phyloP scores from a whole-genome alignment of 2,113 vertebrate genomes.

The Saccopteryx leptura region DNA sequence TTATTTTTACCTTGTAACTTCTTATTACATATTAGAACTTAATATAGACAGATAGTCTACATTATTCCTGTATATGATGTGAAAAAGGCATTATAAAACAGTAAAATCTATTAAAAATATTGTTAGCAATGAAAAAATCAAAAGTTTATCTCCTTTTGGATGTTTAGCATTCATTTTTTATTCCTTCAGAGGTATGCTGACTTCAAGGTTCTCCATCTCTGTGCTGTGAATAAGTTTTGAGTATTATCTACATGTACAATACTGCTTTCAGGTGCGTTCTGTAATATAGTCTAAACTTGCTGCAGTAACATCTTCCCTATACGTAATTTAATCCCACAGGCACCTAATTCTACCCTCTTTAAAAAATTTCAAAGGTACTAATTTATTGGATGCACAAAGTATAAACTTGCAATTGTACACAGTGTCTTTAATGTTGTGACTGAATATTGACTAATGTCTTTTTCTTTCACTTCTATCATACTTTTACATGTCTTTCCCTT shows the following conservation, averaged over 20 bases:
- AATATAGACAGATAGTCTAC: background rate
- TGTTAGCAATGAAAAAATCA: background rate
- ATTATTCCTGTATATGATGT: background rate
- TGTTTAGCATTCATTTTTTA: background rate
- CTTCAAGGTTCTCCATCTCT: background rate
- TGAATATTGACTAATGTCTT: background rate
- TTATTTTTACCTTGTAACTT: background rate
- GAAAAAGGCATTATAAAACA: background rate
- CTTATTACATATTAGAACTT: background rate
- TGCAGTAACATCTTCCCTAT: rapidly evolving
- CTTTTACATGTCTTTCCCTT: background rate
- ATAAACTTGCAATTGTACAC: background rate
- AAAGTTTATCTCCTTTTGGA: background rate
- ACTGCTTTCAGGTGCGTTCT: rapidly evolving
- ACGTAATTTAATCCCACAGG: background rate
- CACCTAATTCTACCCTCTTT: rapidly evolving
- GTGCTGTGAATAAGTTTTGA: background rate
- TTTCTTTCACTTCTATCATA: background rate
- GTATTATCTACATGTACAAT: rapidly evolving
- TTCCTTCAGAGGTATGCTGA: background rate
- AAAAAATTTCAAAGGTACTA: background rate
- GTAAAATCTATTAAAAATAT: background rate
- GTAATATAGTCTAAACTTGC: background rate
- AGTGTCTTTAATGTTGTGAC: background rate
- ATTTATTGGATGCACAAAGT: background rate